These are phyloP conservation scores for Drosophila neocordata DNA, from an alignment of 1,140 invertebrate species.

Conservation along the genomic window DNA sequence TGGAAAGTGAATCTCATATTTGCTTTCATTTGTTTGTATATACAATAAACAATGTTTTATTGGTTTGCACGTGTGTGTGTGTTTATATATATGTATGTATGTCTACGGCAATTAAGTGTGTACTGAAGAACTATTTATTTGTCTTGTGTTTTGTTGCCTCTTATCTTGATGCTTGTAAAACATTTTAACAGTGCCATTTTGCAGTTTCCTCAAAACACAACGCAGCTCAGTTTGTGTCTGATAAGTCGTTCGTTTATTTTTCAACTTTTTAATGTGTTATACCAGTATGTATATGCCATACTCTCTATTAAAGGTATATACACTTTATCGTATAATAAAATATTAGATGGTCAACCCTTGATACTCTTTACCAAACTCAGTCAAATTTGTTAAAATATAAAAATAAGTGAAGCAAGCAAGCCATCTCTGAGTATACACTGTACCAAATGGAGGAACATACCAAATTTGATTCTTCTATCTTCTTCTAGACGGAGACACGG, in stretches of 20 bases:
- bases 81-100: no score
- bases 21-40: not conserved
- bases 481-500: no score
- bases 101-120: not conserved
- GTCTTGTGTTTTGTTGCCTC: not conserved
- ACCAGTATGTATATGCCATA: not conserved
- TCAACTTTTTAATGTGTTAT: not conserved
- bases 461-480: no score
- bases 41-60: not conserved
- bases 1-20: conserved; percentile 45
- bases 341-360: no score
- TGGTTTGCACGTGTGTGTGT: not conserved
- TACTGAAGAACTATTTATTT: not conserved
- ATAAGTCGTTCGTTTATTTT: not conserved
- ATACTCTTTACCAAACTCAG: no score
- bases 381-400: no score
- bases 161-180: conserved; percentile 9
- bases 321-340: no score
- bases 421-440: no score
- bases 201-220: not conserved
- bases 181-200: conserved; percentile 1
- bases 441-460: no score
- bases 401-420: no score
- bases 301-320: not conserved
- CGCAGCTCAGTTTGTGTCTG: not conserved